phyloP scores from a whole-genome alignment of 2,113 vertebrate species.

The Casuarius casuarius region DNA sequence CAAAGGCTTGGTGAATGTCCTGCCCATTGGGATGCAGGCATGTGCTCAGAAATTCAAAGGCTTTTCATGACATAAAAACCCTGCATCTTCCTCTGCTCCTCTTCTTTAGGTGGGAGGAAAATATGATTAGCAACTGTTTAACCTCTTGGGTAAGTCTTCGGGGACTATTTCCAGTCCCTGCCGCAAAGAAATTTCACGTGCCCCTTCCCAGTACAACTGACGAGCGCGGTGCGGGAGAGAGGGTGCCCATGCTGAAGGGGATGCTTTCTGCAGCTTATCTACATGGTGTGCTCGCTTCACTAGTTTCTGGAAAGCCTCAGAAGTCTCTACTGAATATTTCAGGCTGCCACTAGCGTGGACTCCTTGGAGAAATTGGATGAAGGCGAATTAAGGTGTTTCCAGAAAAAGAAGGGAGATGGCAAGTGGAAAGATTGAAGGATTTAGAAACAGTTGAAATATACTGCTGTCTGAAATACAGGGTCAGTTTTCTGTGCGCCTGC shows the following conservation, averaged over 20 bases:
- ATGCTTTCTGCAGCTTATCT: neutral
- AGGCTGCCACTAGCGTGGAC: neutral
- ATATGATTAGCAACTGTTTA: neutral
- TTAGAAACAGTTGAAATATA: neutral
- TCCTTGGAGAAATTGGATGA: neutral
- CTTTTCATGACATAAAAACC: neutral
- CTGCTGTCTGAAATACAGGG: neutral
- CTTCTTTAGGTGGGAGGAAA: neutral
- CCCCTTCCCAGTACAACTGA: neutral
- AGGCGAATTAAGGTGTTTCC: neutral
- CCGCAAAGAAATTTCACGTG: neutral
- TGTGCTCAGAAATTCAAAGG: neutral
- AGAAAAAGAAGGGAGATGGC: neutral
- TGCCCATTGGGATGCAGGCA: neutral
- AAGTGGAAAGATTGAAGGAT: neutral
- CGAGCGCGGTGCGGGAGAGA: neutral
- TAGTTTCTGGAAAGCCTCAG: neutral
- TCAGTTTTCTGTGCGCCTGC: neutral
- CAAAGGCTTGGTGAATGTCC: neutral
- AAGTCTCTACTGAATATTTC: neutral
- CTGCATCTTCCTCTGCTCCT: neutral
- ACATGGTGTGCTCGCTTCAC: rapidly evolving
- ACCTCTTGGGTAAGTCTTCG: neutral
- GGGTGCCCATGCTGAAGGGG: neutral
- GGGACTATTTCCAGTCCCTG: neutral